Evolutionary conservation across 23 tunicate genomes (phyloP).

Genomic region (Styela plicata): DNA sequence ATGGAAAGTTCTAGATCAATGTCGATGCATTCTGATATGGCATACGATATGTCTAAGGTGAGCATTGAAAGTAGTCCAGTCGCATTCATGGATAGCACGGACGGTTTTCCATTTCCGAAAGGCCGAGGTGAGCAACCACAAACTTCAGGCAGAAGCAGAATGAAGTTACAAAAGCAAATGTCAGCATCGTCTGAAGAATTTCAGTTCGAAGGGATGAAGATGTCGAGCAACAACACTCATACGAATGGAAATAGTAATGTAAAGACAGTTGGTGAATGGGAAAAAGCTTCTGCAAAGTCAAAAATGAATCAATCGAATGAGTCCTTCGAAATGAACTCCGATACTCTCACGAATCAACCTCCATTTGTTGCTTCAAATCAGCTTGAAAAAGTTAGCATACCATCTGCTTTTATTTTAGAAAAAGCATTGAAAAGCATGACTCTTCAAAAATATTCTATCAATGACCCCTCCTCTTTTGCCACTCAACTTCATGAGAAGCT

Average conservation of each 20-base stretch:
- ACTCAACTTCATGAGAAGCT: neutral
- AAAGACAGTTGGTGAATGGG: slow-evolving; percentile 55
- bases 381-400: neutral
- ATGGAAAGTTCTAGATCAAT: neutral
- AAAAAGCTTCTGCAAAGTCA: slow-evolving; percentile 61
- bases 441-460: neutral
- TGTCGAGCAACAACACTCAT: slow-evolving; percentile 29
- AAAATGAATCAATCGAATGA: slow-evolving; percentile 49
- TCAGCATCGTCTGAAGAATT: slow-evolving; percentile 67
- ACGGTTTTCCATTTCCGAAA: neutral
- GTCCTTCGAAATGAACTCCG: slow-evolving; percentile 36
- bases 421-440: slow-evolving; percentile 5
- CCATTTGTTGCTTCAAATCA: neutral
- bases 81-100: neutral
- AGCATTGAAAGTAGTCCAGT: neutral
- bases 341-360: neutral
- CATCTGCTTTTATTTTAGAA: neutral
- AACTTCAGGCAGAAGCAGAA: neutral
- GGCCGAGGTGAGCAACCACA: neutral
- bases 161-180: slow-evolving; percentile 43
- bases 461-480: neutral
- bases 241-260: slow-evolving; percentile 27
- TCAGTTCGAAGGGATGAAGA: slow-evolving; percentile 48
- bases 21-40: slow-evolving; percentile 2
- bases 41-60: neutral